Percentiles rank a stretch among this genome's conserved stretches.
Evolutionary conservation across 2,113 vertebrate genomes (phyloP).

Genomic region (Mesembrinibis cayennensis): DNA sequence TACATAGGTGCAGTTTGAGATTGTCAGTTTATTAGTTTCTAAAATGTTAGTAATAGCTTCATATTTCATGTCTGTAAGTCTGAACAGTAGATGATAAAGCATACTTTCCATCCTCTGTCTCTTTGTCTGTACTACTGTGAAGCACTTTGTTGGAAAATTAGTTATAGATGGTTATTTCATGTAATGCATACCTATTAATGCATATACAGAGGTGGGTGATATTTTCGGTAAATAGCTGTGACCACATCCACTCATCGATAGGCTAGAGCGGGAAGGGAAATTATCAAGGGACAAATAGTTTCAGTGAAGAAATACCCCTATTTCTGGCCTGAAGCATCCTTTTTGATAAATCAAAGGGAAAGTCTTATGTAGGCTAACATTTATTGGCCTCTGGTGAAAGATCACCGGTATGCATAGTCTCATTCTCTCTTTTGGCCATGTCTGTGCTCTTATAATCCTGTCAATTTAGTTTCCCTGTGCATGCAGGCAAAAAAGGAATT

Average conservation of each 20-base stretch:
- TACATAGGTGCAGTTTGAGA: not conserved
- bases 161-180: not conserved
- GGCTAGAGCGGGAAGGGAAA: not conserved
- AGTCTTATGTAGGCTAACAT: not conserved
- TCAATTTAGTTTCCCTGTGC: not conserved
- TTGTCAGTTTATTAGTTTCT: not conserved
- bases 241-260: not conserved
- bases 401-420: not conserved
- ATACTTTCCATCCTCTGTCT: not conserved
- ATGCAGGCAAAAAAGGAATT: not conserved
- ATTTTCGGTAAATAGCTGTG: not conserved
- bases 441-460: not conserved
- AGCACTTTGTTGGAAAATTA: not conserved
- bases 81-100: not conserved
- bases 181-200: not conserved
- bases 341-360: not conserved
- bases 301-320: not conserved
- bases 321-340: not conserved
- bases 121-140: not conserved
- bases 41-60: not conserved
- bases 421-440: not conserved
- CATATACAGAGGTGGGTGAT: not conserved
- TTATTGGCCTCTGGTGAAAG: not conserved
- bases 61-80: not conserved
- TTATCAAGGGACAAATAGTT: not conserved